Base-by-base conservation (phyloP, 2,797 vertebrate genomes). In the Girardinus metallicus region DNA sequence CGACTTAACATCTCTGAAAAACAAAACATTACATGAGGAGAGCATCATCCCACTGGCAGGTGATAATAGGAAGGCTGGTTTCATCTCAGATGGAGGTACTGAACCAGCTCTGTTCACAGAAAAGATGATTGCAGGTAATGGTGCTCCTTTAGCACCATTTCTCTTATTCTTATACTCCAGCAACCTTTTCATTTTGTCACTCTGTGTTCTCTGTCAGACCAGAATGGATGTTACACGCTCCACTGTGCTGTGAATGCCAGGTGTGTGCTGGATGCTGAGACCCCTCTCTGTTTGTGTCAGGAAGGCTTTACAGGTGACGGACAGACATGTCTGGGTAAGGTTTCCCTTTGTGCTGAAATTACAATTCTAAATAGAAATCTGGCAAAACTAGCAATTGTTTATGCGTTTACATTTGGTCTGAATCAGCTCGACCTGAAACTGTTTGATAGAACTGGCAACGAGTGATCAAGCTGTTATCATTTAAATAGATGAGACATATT, bases 51-150 rank as follows among this genome's bases (percentile, higher is more conserved):
- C 86, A 0, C 15, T 83, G 34, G 74, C 84, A 13, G 4, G 26
- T 43, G 76, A 70, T 5, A 36, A 73, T 21, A 47, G 8, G 5
- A 89, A 87, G 70, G 77, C 85, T 31, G 84, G 76, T 34, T 1
- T 62, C 0, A 0, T 80, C 41, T 41, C 82, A 5, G 82, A 66
- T 12, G 82, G 81, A 53, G 85, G 85, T 18, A 85, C 0, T 0
- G 86, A 87, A 0, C 29, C 10, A 5, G 82, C n/a, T 23, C 82
- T 96, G 46, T 93, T 91, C 84, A 95, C 96, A 1, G 97, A 99
- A 85, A 95, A 97, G 84, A 96, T 97, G 96, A 91, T 97, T 76
- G 96, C 97, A 96, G 97, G 97, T 98, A 96, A 83, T 26, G 2
- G n/a, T 2, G 8, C 1, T 41, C 7, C 3, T 4, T 46, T 29